Conservation (phyloP, 1,140 invertebrate genomes). For the Polyergus mexicanus region DNA sequence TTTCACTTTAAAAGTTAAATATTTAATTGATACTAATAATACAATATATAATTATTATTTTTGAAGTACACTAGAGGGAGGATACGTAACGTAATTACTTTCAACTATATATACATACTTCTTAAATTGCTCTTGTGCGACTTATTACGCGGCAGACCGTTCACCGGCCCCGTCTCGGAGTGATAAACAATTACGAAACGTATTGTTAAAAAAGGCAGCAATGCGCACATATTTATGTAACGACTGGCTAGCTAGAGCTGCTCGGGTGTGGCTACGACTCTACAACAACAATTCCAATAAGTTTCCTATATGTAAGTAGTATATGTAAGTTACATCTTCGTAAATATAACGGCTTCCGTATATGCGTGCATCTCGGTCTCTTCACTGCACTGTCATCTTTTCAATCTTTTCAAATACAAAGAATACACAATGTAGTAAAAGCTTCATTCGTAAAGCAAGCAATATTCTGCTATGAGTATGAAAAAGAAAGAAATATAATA, state of each 20-base stretch:
- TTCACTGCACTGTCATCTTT: background rate
- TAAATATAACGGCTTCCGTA: constrained; percentile 23
- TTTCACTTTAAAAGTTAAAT: background rate
- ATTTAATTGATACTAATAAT: background rate
- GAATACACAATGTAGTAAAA: background rate
- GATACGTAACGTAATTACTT: constrained; percentile 5
- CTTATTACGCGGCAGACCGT: constrained; percentile 30
- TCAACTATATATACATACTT: background rate
- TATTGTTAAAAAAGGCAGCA: constrained; percentile 79
- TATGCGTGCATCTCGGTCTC: background rate
- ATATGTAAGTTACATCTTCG: constrained; percentile 62
- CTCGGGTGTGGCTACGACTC: constrained; percentile 69
- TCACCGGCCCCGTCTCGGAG: constrained; percentile 59
- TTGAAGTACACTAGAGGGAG: background rate
- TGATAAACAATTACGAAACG: constrained; percentile 81
- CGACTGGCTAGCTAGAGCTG: constrained; percentile 50
- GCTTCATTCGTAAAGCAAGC: background rate
- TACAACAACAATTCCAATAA: constrained; percentile 82
- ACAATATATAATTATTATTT: constrained; percentile 2
- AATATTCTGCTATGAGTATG: background rate
- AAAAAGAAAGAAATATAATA: background rate
- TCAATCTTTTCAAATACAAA: background rate
- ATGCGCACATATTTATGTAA: constrained; percentile 81
- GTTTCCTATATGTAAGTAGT: constrained; percentile 71
- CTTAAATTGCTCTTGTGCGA: constrained; percentile 48